Evolutionary conservation across 2,797 vertebrate species (phyloP).

Genomic region (Pangasius macronema): DNA sequence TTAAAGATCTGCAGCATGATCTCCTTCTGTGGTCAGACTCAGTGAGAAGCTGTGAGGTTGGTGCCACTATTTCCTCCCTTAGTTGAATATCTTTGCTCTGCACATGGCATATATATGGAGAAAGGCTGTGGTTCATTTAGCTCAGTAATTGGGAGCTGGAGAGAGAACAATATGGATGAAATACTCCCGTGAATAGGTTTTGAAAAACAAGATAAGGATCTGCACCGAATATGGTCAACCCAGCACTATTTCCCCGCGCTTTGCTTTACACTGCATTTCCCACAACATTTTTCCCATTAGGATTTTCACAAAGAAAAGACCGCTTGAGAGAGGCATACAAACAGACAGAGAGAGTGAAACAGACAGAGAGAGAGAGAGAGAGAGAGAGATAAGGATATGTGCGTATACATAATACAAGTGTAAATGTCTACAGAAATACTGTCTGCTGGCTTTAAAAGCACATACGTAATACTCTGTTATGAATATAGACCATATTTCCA

Average conservation of each 20-base stretch:
- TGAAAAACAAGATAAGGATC: constrained; percentile 70
- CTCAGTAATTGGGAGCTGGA: constrained; percentile 66
- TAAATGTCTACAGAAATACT: background rate
- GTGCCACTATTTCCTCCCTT: constrained; percentile 64
- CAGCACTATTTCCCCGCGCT: constrained; percentile 58
- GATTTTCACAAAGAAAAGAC: constrained; percentile 36
- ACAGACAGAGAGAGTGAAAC: background rate
- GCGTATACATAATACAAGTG: background rate
- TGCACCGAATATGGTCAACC: constrained; percentile 56
- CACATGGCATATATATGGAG: constrained; percentile 68
- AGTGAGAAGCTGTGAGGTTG: constrained; percentile 34
- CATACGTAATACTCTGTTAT: background rate
- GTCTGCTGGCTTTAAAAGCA: background rate
- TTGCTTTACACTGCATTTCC: constrained; percentile 6
- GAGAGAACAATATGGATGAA: constrained; percentile 60
- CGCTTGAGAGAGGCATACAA: background rate
- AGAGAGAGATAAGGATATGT: background rate
- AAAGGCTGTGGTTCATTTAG: constrained; percentile 73
- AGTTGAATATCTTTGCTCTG: constrained; percentile 67
- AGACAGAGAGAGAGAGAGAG: background rate
- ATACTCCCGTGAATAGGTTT: constrained; percentile 65
- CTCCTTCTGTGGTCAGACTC: constrained; percentile 42
- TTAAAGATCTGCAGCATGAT: constrained; percentile 54
- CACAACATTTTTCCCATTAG: constrained; percentile 9
- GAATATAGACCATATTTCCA: background rate